Conservation (phyloP, 2,888 invertebrate species). For the Temnothorax rugatulus region DNA sequence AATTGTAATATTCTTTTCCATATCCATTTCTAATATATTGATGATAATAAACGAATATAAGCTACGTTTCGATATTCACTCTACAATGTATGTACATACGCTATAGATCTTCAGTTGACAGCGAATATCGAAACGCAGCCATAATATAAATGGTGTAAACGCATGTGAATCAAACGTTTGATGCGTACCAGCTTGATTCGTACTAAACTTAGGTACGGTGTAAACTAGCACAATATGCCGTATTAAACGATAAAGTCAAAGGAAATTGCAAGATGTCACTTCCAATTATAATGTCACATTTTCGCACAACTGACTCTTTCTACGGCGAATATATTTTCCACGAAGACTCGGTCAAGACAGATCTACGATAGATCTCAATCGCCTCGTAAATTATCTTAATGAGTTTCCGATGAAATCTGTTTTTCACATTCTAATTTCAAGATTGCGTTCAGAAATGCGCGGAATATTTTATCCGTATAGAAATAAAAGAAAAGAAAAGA, state of each 20-base stretch:
- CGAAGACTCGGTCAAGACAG: background rate
- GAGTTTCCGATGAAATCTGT: background rate
- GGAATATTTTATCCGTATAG: background rate
- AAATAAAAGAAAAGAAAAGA: background rate
- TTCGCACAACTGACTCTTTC: constrained; percentile 13
- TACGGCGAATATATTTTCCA: background rate
- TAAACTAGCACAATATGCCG: too few relatives aligned
- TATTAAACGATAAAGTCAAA: background rate
- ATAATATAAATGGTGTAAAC: too few relatives aligned
- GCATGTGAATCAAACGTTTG: too few relatives aligned
- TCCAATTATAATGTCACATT: background rate
- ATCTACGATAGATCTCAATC: background rate
- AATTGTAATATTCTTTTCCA: too few relatives aligned
- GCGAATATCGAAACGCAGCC: too few relatives aligned
- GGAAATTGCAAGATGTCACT: background rate
- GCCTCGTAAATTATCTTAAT: background rate
- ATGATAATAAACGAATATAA: too few relatives aligned
- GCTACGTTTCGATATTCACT: too few relatives aligned
- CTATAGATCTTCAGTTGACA: too few relatives aligned
- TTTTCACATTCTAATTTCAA: background rate
- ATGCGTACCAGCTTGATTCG: too few relatives aligned
- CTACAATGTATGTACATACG: too few relatives aligned
- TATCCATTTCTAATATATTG: too few relatives aligned
- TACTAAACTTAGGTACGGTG: too few relatives aligned
- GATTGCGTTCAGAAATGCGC: background rate